Percentiles rank a stretch among this genome's conserved stretches.
Evolutionary conservation across 2,888 invertebrate genomes (phyloP).

Genomic region (Phaonia tiefii): DNA sequence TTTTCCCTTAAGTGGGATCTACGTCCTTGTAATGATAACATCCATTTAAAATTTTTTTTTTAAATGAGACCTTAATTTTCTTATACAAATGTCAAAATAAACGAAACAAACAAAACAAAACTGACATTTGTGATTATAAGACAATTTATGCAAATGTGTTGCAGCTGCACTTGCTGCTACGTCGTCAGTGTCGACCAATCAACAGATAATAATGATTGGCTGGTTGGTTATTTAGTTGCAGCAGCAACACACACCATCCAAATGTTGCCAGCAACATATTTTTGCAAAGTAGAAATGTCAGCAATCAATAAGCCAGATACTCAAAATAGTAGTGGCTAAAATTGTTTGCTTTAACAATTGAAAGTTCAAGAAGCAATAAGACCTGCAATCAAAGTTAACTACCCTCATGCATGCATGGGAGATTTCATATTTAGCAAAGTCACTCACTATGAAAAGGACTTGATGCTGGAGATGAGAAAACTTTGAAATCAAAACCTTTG

Average conservation of each 20-base stretch:
- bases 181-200: background rate
- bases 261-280: background rate
- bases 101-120: background rate
- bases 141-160: slow-evolving; percentile 1
- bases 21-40: too few species aligned
- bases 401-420: background rate
- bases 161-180: slow-evolving; percentile 29
- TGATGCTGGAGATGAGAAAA: too few species aligned
- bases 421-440: background rate
- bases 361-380: background rate
- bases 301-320: background rate
- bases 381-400: background rate
- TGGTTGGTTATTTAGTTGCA: background rate
- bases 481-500: background rate
- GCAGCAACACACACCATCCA: background rate
- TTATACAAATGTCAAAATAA: slow-evolving; percentile 20
- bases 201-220: background rate
- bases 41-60: background rate
- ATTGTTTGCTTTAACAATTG: background rate
- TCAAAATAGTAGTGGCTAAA: background rate
- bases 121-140: slow-evolving; percentile 12
- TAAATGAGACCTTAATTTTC: background rate
- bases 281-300: slow-evolving; percentile 5
- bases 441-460: too few species aligned
- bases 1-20: too few species aligned